Evolutionary conservation across 2,113 vertebrate species (phyloP).

Genomic region (Tragulus kanchil): DNA sequence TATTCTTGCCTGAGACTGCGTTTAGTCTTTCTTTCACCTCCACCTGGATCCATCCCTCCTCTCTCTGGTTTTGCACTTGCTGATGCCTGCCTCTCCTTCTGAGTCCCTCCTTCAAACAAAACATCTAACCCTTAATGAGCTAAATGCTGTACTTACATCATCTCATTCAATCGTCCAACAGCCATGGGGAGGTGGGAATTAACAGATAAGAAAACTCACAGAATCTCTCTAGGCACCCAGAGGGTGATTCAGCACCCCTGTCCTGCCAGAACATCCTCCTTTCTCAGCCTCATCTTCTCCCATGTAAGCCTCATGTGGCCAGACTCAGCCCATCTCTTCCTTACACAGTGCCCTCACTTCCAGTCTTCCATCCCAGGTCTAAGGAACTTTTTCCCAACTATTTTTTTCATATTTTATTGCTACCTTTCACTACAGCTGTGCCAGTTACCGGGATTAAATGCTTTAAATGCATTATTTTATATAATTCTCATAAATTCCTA

Average conservation of each 20-base stretch:
- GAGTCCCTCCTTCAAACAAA: neutral
- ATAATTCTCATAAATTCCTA: slow-evolving; percentile 1
- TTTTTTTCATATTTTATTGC: slow-evolving; percentile 2
- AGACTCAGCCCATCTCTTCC: neutral
- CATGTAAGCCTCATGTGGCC: neutral
- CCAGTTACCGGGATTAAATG: neutral
- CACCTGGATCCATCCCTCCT: neutral
- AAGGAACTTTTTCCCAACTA: neutral
- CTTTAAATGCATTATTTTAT: neutral
- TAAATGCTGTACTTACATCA: too few species aligned
- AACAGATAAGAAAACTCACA: neutral
- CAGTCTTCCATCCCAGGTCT: neutral
- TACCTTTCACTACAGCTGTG: neutral
- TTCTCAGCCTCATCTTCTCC: neutral
- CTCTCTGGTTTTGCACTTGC: neutral
- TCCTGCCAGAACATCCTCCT: neutral
- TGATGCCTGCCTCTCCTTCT: neutral
- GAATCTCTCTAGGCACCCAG: neutral
- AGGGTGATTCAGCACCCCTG: neutral
- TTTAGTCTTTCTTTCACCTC: neutral
- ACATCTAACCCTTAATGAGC: neutral
- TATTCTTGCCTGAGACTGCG: neutral
- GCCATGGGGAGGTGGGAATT: neutral
- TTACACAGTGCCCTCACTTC: neutral
- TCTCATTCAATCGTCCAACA: neutral